Percentiles rank a stretch among this genome's conserved stretches.
phyloP scores from a whole-genome alignment of 2,888 invertebrate genomes.

The Lithodes maja region DNA sequence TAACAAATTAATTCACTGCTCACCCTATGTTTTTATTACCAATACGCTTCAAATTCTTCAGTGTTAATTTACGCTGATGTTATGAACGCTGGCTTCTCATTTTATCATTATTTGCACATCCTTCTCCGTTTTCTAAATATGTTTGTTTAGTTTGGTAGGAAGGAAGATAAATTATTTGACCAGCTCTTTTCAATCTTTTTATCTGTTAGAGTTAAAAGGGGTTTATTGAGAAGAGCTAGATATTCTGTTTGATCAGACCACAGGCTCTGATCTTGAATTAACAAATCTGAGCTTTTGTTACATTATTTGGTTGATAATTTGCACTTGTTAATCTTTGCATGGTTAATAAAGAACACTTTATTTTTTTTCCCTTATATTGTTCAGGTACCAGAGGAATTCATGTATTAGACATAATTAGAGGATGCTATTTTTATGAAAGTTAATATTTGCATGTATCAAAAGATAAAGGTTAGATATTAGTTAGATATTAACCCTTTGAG shows the following conservation, averaged over 20 bases:
- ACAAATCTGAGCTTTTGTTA: background rate
- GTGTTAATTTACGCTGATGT: too few species aligned
- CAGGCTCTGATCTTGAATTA: background rate
- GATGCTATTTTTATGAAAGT: too few species aligned
- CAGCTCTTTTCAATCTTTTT: background rate
- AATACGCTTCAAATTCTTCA: too few species aligned
- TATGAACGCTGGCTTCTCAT: background rate
- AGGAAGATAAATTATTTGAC: background rate
- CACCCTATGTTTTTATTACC: too few species aligned
- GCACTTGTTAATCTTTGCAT: background rate
- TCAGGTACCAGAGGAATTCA: background rate
- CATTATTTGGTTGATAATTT: background rate
- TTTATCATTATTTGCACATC: background rate
- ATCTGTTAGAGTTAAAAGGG: background rate
- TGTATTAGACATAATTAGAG: background rate
- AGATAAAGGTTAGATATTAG: too few species aligned
- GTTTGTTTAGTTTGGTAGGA: background rate
- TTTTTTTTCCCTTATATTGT: background rate
- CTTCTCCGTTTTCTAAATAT: background rate
- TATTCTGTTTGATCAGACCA: background rate
- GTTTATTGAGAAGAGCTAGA: background rate
- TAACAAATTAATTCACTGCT: too few species aligned
- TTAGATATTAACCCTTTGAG: too few species aligned
- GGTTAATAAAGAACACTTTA: background rate
- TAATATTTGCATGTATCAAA: too few species aligned